A percentile compares a stretch with the other conserved stretches of the same genome.
Evolutionary conservation across 2,113 vertebrate genomes (phyloP).

Genomic region (Gadus macrocephalus): DNA sequence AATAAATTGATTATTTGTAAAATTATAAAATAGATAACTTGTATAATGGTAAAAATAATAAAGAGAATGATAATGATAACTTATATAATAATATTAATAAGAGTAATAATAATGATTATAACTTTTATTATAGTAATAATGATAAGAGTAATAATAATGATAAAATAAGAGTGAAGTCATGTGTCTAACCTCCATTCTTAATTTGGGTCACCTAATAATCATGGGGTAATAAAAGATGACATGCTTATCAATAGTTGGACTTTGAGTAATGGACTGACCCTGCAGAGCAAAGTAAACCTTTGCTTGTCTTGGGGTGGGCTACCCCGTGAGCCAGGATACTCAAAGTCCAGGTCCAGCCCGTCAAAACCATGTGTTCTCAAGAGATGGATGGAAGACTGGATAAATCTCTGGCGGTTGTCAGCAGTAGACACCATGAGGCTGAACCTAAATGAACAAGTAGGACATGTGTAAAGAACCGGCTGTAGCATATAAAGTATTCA

Average conservation of each 20-base stretch:
- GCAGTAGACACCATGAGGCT: conserved; percentile 69
- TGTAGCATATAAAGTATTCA: not conserved
- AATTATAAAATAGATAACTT: not conserved
- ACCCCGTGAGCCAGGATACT: conserved; percentile 77
- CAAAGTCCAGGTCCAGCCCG: conserved; percentile 79
- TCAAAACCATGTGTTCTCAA: conserved; percentile 77
- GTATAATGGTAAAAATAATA: too few relatives aligned
- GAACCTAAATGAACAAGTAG: conserved; percentile 63
- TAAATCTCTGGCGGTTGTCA: conserved; percentile 72
- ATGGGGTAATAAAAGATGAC: too few relatives aligned
- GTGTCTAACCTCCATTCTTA: too few relatives aligned
- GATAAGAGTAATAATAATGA: too few relatives aligned
- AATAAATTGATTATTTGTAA: too few relatives aligned
- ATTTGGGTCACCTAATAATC: too few relatives aligned
- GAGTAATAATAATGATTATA: too few relatives aligned
- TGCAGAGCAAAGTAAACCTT: conserved; percentile 73
- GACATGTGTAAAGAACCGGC: not conserved
- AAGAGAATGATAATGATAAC: too few relatives aligned
- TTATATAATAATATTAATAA: too few relatives aligned
- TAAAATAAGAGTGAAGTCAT: too few relatives aligned
- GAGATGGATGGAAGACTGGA: conserved; percentile 75
- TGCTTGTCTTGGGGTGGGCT: conserved; percentile 79
- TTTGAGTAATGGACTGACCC: conserved; percentile 53
- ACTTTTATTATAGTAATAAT: too few relatives aligned
- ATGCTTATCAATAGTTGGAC: not conserved